A percentile compares a stretch with the other conserved stretches of the same genome.
phyloP scores from a whole-genome alignment of 2,888 invertebrate genomes.

The Acleris holmiana region DNA sequence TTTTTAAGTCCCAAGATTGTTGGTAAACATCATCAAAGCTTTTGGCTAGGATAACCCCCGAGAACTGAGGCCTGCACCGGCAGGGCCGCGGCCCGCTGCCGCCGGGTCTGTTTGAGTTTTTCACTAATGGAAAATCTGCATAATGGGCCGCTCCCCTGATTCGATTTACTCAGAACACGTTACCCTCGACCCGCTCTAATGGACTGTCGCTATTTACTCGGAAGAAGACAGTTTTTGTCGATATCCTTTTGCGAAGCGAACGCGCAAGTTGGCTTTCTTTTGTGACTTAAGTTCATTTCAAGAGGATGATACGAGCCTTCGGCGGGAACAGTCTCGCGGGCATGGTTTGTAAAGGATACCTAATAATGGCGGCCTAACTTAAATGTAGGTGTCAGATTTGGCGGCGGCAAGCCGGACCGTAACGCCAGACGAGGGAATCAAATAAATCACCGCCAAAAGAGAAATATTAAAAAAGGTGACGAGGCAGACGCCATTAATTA shows the following conservation, averaged over 20 bases:
- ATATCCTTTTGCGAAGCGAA: slow-evolving; percentile 60
- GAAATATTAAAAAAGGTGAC: slow-evolving; percentile 65
- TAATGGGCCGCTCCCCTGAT: slow-evolving; percentile 74
- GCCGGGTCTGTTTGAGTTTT: slow-evolving; percentile 58
- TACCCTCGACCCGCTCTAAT: slow-evolving; percentile 63
- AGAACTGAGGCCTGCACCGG: not conserved
- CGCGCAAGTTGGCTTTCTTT: slow-evolving; percentile 55
- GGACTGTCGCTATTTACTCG: slow-evolving; percentile 67
- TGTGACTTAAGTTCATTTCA: slow-evolving; percentile 63
- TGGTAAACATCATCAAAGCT: too few species aligned
- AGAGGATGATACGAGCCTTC: slow-evolving; percentile 57
- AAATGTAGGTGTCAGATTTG: slow-evolving; percentile 58
- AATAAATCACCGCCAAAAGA: slow-evolving; percentile 58
- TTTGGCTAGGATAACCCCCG: too few species aligned
- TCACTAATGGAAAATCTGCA: slow-evolving; percentile 80
- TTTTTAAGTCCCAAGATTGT: too few species aligned
- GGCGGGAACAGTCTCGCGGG: slow-evolving; percentile 51
- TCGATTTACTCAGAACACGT: slow-evolving; percentile 74
- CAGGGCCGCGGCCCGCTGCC: slow-evolving; percentile 2
- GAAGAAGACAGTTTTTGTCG: slow-evolving; percentile 63
- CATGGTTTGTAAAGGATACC: slow-evolving; percentile 68
- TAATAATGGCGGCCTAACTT: slow-evolving; percentile 63
- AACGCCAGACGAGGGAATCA: slow-evolving; percentile 42
- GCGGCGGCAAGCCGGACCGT: slow-evolving; percentile 1
- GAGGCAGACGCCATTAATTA: slow-evolving; percentile 64